Percentiles rank a stretch among this genome's conserved stretches.
These are phyloP conservation scores for Neocrepidodera transversa DNA, from an alignment of 2,888 invertebrate species.

Conservation along the genomic window DNA sequence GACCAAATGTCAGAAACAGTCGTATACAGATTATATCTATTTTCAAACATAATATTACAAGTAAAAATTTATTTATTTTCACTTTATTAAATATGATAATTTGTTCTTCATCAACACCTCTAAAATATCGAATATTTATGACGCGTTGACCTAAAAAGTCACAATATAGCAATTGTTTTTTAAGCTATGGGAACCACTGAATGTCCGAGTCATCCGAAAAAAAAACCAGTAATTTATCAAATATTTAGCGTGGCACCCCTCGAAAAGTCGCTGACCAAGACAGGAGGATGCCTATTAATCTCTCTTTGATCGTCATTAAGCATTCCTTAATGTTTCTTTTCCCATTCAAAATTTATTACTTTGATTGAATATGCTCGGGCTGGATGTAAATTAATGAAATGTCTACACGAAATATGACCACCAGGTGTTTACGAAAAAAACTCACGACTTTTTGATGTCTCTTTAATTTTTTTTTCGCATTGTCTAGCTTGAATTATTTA, in stretches of 20 bases:
- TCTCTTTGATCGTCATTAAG: constrained; percentile 30
- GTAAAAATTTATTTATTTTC: no score
- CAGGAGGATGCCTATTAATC: constrained; percentile 30
- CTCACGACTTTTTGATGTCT: constrained; percentile 14
- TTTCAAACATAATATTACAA: no score
- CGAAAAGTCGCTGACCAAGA: constrained; percentile 18
- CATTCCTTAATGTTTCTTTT: constrained; percentile 31
- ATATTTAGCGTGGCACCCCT: constrained; percentile 30
- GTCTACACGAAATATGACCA: constrained; percentile 22
- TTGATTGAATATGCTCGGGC: constrained; percentile 24
- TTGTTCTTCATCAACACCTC: no score
- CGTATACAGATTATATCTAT: no score
- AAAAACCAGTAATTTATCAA: constrained; percentile 29
- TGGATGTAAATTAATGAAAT: constrained; percentile 28
- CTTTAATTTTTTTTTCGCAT: constrained; percentile 16
- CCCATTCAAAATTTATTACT: constrained; percentile 34
- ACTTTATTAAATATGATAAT: no score
- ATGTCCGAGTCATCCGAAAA: not conserved
- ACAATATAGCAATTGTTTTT: not conserved
- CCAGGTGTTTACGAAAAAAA: constrained; percentile 16
- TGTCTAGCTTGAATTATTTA: constrained; percentile 19
- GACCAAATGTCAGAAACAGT: no score
- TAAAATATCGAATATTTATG: no score
- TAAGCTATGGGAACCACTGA: not conserved
- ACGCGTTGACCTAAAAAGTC: not conserved